These are phyloP conservation scores for Petroica traversi DNA, from an alignment of 2,113 vertebrate species.

Conservation along the genomic window DNA sequence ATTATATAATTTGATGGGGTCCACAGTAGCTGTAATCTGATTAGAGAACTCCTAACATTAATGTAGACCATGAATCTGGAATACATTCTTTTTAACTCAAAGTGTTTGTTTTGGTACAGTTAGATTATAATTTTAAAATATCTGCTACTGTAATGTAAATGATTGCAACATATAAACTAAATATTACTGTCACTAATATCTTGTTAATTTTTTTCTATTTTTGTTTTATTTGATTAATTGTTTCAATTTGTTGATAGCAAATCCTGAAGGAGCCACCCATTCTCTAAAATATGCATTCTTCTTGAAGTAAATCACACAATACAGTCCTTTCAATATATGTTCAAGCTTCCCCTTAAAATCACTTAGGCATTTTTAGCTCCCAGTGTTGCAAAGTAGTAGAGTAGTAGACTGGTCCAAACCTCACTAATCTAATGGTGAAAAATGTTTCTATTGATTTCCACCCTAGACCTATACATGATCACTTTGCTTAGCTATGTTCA, in stretches of 20 bases:
- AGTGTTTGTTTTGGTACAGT: neutral
- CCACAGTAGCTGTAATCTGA: neutral
- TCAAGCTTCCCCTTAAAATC: neutral
- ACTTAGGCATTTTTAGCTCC: neutral
- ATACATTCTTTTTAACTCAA: neutral
- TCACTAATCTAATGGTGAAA: neutral
- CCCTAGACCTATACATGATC: neutral
- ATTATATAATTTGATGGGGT: neutral
- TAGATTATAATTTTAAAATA: slow-evolving; percentile 2
- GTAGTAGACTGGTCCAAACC: neutral
- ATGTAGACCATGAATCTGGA: neutral
- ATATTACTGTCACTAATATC: neutral
- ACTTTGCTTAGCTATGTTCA: neutral
- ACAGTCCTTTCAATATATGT: neutral
- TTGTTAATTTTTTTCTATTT: neutral
- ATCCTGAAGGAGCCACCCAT: neutral
- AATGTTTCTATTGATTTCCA: neutral
- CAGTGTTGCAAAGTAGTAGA: neutral
- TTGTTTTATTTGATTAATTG: neutral
- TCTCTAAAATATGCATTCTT: neutral
- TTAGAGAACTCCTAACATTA: slow-evolving; percentile 7
- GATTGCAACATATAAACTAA: neutral
- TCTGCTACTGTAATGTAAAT: neutral
- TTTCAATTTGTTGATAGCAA: neutral
- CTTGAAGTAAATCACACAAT: neutral